Percentiles rank a stretch among this genome's conserved stretches.
Conservation (phyloP, 2,113 vertebrate species). For the Aplodontia rufa region DNA sequence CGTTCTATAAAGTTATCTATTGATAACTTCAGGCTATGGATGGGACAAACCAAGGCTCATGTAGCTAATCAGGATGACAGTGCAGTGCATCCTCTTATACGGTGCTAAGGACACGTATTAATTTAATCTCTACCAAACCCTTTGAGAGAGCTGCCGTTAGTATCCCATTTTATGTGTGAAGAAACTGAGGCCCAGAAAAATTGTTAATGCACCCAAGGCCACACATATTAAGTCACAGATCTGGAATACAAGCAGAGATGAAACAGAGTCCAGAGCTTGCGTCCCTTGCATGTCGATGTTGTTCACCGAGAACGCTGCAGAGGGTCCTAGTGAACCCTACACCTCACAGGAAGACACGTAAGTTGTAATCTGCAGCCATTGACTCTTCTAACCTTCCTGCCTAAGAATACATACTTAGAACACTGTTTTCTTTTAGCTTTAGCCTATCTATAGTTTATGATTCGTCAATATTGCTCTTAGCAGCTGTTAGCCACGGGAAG, state of each 20-base stretch:
- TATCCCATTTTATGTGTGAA: not conserved
- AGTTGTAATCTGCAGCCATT: not conserved
- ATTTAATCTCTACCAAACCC: not conserved
- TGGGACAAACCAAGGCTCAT: not conserved
- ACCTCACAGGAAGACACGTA: not conserved
- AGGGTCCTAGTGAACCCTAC: not conserved
- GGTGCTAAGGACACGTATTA: not conserved
- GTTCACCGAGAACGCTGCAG: not conserved
- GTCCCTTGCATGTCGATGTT: not conserved
- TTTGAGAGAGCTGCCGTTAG: not conserved
- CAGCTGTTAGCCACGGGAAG: not conserved
- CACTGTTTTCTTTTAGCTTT: not conserved
- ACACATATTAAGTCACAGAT: not conserved
- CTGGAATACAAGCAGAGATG: not conserved
- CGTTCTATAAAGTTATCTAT: not conserved
- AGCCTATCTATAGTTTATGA: not conserved
- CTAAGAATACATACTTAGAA: not conserved
- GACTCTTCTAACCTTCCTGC: not conserved
- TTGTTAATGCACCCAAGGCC: not conserved
- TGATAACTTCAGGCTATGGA: not conserved
- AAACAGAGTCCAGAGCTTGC: not conserved
- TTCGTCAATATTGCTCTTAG: not conserved
- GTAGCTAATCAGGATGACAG: not conserved
- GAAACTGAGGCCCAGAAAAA: not conserved
- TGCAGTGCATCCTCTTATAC: not conserved